Evolutionary conservation across 1,140 invertebrate genomes (phyloP).

Genomic region (Drosophila seguyi): DNA sequence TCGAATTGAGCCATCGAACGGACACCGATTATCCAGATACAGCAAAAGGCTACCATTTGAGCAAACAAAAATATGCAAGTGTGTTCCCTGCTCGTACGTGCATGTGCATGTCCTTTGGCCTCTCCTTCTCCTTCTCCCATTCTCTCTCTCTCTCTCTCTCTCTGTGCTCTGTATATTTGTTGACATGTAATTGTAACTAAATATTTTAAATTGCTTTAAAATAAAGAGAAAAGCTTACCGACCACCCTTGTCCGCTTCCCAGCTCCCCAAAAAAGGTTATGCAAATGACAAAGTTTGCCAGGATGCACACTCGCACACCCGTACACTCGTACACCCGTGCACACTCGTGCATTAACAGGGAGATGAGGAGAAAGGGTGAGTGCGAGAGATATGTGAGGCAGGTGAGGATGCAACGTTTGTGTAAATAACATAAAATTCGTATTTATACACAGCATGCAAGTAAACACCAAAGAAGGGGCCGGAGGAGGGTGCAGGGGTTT

Average conservation of each 20-base stretch:
- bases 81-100: slow-evolving; percentile 38
- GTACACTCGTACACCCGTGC: slow-evolving; percentile 10
- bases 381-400: slow-evolving; percentile 31
- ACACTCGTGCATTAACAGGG: slow-evolving; percentile 20
- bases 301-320: slow-evolving; percentile 29
- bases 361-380: background rate
- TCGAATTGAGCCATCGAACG: slow-evolving; percentile 37
- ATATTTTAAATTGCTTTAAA: slow-evolving; percentile 84
- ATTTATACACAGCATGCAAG: slow-evolving; percentile 81
- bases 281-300: slow-evolving; percentile 79
- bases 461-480: slow-evolving; percentile 47
- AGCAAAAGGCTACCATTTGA: slow-evolving; percentile 25
- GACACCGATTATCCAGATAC: background rate
- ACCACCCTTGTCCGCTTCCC: background rate
- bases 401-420: slow-evolving; percentile 73
- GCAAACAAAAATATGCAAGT: slow-evolving; percentile 65
- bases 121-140: slow-evolving; percentile 14
- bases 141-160: background rate
- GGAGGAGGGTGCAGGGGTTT: background rate
- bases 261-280: slow-evolving; percentile 65
- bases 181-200: slow-evolving; percentile 83
- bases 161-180: slow-evolving; percentile 59
- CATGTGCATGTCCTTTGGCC: slow-evolving; percentile 32
- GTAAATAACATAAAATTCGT: slow-evolving; percentile 84
- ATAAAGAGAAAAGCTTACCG: slow-evolving; percentile 61